Evolutionary conservation across 2,113 vertebrate genomes (phyloP), one percentile per base, ranked within the genome.

Genomic region (Equus quagga): DNA sequence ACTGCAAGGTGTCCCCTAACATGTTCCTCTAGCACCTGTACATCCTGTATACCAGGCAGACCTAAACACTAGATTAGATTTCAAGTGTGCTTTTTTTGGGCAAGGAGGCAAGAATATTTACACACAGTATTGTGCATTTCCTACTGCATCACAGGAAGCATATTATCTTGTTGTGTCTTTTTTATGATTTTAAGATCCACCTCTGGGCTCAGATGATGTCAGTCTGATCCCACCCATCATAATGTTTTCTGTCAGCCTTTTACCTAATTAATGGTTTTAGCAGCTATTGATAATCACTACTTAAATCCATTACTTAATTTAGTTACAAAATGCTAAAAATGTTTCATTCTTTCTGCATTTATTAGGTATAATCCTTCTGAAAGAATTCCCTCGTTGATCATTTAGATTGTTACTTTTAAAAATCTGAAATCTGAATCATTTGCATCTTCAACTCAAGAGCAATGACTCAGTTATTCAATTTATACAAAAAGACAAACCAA

Each of bases 281-380:
- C 33, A 44, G 28, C 9, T 92, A 54, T 12, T 96, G 49, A 76
- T 44, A 75, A 84, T 84, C 18, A 96, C 28, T 75, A 72, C 54
- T 82, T 93, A 72, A 24, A 64, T 72, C 70, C 18, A 67, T 33
- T 65, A 70, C 56, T 91, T 86, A 51, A 82, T 41, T 70, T 76
- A 89, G 41, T 84, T 93, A 46, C 33, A 51, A 95, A 88, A 78
- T 79, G 28, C 36, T 90, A 67, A 79, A 76, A 69, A 67, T 89
- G 89, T 36, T 92, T 92, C 58, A 94, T 69, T 89, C 8, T 69
- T 91, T 85, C n/a, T 84, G 24, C 44, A 80, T 62, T 65, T 96
- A 60, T 92, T 96, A 87, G n/a, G 23, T 88, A 46, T 82, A 67
- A n/a, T 88, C n/a, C 23, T 88, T 31, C 33, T 82, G 36, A 87